These are phyloP conservation scores for Saccostrea cuccullata DNA, from an alignment of 1,140 invertebrate genomes.

Conservation along the genomic window DNA sequence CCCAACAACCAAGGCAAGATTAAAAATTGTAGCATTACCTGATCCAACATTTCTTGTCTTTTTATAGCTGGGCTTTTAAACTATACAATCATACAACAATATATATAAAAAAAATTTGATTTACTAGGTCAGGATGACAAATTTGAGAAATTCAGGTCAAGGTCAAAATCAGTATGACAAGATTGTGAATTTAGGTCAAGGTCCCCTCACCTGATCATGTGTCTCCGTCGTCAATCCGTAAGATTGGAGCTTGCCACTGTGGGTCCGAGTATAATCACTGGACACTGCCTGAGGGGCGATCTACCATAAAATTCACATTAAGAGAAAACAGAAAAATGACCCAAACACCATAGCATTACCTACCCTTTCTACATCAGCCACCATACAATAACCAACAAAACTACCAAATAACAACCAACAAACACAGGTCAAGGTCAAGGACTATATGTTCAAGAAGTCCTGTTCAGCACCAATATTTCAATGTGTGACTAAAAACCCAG, in stretches of 20 bases:
- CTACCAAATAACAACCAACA: not conserved
- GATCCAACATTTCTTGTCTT: not conserved
- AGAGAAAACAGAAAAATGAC: not conserved
- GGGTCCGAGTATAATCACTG: not conserved
- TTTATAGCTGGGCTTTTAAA: not conserved
- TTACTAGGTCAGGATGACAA: not conserved
- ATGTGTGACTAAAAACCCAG: no score
- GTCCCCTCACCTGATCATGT: constrained; percentile 9
- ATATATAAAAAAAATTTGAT: not conserved
- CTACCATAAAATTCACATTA: not conserved
- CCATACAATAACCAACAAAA: not conserved
- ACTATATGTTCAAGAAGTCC: no score
- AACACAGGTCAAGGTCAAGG: no score
- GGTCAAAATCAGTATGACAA: not conserved
- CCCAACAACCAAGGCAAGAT: not conserved
- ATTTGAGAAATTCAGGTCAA: not conserved
- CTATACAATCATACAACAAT: not conserved
- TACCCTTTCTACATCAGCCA: not conserved
- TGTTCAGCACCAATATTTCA: not conserved
- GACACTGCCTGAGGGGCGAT: constrained; percentile 13
- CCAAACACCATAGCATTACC: not conserved
- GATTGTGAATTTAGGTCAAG: constrained; percentile 5
- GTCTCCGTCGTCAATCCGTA: constrained; percentile 15
- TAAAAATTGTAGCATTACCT: not conserved
- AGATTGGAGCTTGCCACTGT: not conserved